A percentile compares a stretch with the other conserved stretches of the same genome.
These are phyloP conservation scores for Drosophila pegasa DNA, from an alignment of 2,888 invertebrate species.

Conservation along the genomic window DNA sequence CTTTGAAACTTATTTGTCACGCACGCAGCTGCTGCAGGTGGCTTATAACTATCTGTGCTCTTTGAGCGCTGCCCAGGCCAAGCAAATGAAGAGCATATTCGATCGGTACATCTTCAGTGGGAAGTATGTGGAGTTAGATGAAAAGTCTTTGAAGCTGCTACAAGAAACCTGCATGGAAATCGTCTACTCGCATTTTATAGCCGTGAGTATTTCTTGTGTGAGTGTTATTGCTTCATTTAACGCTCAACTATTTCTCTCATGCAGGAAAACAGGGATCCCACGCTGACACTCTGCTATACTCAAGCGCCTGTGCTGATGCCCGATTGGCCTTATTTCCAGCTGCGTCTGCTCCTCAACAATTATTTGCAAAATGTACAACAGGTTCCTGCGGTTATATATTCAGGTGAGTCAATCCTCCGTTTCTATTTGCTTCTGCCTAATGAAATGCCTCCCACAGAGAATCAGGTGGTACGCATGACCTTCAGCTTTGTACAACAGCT, in stretches of 20 bases:
- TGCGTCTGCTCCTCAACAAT: conserved; percentile 84
- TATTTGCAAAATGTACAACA: conserved; percentile 81
- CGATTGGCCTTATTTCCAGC: conserved; percentile 92
- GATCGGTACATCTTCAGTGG: conserved; percentile 87
- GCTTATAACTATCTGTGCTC: conserved; percentile 88
- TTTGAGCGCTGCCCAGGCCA: conserved; percentile 87
- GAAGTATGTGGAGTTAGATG: conserved; percentile 86
- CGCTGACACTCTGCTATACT: conserved; percentile 86
- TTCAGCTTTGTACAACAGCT: conserved; percentile 81
- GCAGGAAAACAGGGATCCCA: conserved; percentile 83
- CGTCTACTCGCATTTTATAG: conserved; percentile 84
- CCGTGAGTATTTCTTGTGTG: conserved; percentile 60
- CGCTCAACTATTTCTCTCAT: not conserved
- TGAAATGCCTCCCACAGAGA: conserved; percentile 59
- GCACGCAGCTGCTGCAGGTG: conserved; percentile 80
- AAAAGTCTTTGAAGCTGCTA: conserved; percentile 86
- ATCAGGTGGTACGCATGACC: conserved; percentile 82
- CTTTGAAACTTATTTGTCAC: conserved; percentile 71
- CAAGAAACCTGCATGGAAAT: conserved; percentile 85
- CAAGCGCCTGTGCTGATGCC: conserved; percentile 89
- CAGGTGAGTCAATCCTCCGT: conserved; percentile 25
- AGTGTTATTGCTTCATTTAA: not conserved
- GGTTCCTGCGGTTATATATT: conserved; percentile 48
- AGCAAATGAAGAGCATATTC: conserved; percentile 87
- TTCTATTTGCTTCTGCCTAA: not conserved